These are phyloP conservation scores for Rhaphigaster nebulosa DNA, from an alignment of 2,888 invertebrate species.

Conservation along the genomic window DNA sequence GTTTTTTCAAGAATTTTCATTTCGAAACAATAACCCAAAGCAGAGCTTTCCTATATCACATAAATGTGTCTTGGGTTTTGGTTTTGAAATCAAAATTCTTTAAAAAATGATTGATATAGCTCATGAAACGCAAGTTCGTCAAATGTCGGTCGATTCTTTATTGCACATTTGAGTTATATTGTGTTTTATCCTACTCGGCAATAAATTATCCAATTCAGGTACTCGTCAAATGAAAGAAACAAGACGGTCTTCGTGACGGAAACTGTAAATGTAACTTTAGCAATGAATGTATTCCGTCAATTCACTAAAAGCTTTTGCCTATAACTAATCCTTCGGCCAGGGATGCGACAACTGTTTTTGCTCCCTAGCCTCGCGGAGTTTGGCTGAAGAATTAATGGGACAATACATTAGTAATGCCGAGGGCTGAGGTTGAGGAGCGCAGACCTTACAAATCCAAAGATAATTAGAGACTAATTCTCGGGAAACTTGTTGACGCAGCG, in stretches of 20 bases:
- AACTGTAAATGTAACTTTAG: background rate
- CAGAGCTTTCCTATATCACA: too few species aligned
- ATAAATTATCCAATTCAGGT: too few species aligned
- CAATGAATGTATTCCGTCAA: background rate
- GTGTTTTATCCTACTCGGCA: too few species aligned
- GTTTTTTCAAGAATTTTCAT: too few species aligned
- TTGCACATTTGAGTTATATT: too few species aligned
- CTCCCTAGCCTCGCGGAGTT: background rate
- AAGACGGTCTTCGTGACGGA: background rate
- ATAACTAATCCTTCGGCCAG: background rate
- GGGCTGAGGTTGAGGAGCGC: slow-evolving; percentile 31
- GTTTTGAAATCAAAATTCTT: too few species aligned
- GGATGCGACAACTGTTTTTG: slow-evolving; percentile 14
- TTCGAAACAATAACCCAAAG: too few species aligned
- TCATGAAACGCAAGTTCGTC: too few species aligned
- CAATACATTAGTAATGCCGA: slow-evolving; percentile 39
- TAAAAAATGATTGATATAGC: too few species aligned
- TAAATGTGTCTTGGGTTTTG: too few species aligned
- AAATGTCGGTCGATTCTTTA: too few species aligned
- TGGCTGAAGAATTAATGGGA: slow-evolving; percentile 17
- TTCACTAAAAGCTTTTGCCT: background rate
- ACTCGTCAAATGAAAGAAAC: background rate
- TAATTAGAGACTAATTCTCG: slow-evolving; percentile 53
- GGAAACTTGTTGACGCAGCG: slow-evolving; percentile 52
- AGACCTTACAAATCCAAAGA: slow-evolving; percentile 54